Percentiles rank a stretch among this genome's conserved stretches.
Conservation (phyloP, 23 tunicate genomes). For the Trididemnum clinides region DNA sequence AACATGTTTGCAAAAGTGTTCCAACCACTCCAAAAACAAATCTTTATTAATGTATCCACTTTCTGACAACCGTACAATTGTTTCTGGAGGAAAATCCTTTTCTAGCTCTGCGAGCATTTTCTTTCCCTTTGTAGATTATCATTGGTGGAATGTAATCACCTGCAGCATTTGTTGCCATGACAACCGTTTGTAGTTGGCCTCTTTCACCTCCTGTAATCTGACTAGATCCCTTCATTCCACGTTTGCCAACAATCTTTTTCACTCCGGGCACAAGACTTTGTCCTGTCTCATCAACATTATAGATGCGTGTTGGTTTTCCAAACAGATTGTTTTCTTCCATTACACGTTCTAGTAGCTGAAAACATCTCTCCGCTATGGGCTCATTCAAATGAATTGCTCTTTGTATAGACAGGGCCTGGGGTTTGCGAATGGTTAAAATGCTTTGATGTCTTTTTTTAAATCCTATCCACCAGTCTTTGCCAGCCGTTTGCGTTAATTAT, state of each 20-base stretch:
- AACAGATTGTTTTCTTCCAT: slow-evolving; percentile 18
- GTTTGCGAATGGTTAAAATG: not conserved
- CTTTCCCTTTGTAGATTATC: not conserved
- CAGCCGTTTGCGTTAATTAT: slow-evolving; percentile 20
- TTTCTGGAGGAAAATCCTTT: slow-evolving; percentile 8
- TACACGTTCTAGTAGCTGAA: slow-evolving; percentile 32
- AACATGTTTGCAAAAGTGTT: slow-evolving; percentile 22
- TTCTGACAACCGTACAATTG: slow-evolving; percentile 32
- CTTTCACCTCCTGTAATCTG: slow-evolving; percentile 3
- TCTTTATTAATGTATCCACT: slow-evolving; percentile 25
- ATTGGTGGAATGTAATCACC: slow-evolving; percentile 8
- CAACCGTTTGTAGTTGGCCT: slow-evolving; percentile 32
- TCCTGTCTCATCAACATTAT: slow-evolving; percentile 30
- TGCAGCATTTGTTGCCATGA: slow-evolving; percentile 29
- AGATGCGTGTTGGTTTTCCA: slow-evolving; percentile 14
- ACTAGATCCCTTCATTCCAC: slow-evolving; percentile 1
- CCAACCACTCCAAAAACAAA: slow-evolving; percentile 33
- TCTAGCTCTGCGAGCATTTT: slow-evolving; percentile 7
- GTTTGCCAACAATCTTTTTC: slow-evolving; percentile 31
- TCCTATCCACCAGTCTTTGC: slow-evolving; percentile 20
- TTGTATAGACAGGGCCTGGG: slow-evolving; percentile 29
- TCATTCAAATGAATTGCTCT: slow-evolving; percentile 22
- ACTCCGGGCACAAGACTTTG: slow-evolving; percentile 32
- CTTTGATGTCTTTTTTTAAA: slow-evolving; percentile 16
- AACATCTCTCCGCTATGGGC: slow-evolving; percentile 15